Base-by-base conservation (phyloP, 2,113 vertebrate species). In the Pelodiscus sinensis region DNA sequence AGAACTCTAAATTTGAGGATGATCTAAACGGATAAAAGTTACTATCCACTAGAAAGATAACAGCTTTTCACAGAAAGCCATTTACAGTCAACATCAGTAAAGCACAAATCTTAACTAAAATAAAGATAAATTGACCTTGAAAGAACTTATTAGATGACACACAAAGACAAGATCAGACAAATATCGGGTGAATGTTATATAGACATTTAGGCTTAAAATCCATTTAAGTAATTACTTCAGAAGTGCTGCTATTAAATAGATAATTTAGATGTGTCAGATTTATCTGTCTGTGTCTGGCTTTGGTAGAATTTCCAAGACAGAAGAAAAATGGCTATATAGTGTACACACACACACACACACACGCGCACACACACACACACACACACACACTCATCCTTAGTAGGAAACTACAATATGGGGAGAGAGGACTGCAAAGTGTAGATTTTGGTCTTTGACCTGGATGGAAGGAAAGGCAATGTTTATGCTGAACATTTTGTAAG, bases 251-350 rank as follows among this genome's bases (percentile, higher is more conserved):
- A 87, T 86, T 94, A 94, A 97, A 90, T 27, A 84, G 79, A 52
- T 79, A 88, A 95, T 96, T 96, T 94, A 85, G 91, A 89, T 62
- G 71, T 95, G 88, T 88, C 89, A 95, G 87, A 95, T 79, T 11
- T 75, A 80, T 89, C 84, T 93, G 44, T 25, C 73, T 86, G 50
- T 91, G 81, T 81, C 82, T 81, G 50, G 16, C 4, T 92, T 80
- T 71, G 68, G 25, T 80, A 62, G 35, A 94, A 93, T 87, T 90
- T 92, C 86, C 22, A 81, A 51, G 68, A 62, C 15, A 13, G 12
- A 84, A 16, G 4, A 88, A 51, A 92, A 96, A 84, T 83, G 89
- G 65, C 18, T 57, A 16, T 19, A 60, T 27, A 87, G 79, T 1
- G 57, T 9, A 83, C 4, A 84, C n/a, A 71, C 65, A 60, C 24